These are phyloP conservation scores for Apogon hyalosoma DNA, from an alignment of 2,797 vertebrate species.

Conservation along the genomic window DNA sequence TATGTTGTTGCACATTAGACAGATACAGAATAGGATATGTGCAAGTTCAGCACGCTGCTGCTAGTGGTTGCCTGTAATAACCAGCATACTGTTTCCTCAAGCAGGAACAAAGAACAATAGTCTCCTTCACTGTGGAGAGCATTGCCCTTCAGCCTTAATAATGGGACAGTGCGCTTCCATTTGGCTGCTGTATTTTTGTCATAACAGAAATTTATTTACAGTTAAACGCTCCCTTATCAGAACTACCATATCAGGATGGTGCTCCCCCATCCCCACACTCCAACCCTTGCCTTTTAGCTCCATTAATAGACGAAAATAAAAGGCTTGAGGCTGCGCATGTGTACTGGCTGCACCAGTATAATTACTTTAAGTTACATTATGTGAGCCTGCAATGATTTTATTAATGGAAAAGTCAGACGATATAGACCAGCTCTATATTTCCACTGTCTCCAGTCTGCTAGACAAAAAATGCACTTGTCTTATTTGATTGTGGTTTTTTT, in stretches of 20 bases:
- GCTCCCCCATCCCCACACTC: background rate
- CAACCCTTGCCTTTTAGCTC: constrained; percentile 37
- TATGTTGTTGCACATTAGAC: constrained; percentile 30
- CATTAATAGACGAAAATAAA: constrained; percentile 61
- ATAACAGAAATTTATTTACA: constrained; percentile 57
- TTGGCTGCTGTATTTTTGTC: constrained; percentile 57
- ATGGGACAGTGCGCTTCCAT: constrained; percentile 59
- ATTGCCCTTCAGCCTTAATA: constrained; percentile 63
- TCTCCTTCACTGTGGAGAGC: constrained; percentile 68
- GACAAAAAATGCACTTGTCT: constrained; percentile 4
- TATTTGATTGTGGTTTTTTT: constrained; percentile 12
- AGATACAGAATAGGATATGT: constrained; percentile 34
- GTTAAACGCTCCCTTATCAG: constrained; percentile 53
- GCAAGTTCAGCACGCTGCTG: constrained; percentile 62
- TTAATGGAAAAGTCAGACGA: constrained; percentile 38
- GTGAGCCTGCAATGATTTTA: constrained; percentile 58
- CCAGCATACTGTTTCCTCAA: constrained; percentile 70
- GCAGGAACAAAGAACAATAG: constrained; percentile 83
- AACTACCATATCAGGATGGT: constrained; percentile 29
- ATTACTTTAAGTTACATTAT: constrained; percentile 64
- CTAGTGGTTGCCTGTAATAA: constrained; percentile 62
- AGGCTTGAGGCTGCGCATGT: constrained; percentile 61
- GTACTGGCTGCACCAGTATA: constrained; percentile 52
- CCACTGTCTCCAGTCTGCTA: constrained; percentile 15
- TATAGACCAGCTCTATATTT: constrained; percentile 26